Evolutionary conservation across 2,797 vertebrate genomes (phyloP), one percentile per base, ranked within the genome.

Genomic region (Crocidura indochinensis): DNA sequence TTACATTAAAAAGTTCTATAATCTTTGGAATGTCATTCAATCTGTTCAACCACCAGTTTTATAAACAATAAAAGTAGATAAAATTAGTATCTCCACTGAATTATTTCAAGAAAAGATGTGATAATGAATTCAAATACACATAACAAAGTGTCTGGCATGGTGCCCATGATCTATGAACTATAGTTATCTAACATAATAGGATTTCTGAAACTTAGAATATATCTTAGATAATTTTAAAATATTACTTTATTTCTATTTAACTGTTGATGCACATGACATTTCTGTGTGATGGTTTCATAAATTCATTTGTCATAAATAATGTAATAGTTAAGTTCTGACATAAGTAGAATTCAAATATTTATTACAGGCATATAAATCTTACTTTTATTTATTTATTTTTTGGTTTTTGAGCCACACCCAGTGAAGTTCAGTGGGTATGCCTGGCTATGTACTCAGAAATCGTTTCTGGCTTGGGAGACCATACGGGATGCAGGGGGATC

Each of bases 61-160:
- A 53, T 92, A 86, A 94, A 80, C 4, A 26, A 51, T 4, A 86
- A 60, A 68, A 44, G 12, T 10, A 76, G 10, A n/a, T 49, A n/a
- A 62, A 77, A 81, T 77, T 64, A 64, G 2, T 68, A 46, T 11
- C 62, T 72, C 26, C 26, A 20, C 47, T 29, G n/a, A 2, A 84
- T 29, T 47, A 10, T 67, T 65, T 92, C 27, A 83, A 49, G 47
- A 94, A 83, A 80, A 91, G 77, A 56, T 88, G 31, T 47, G 19
- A 68, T 68, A 56, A 67, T 65, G 10, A 76, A 82, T 79, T 88
- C 64, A 60, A 76, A 69, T 83, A 15, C 2, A 79, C 26, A 62
- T 44, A 85, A 77, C 22, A 67, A 4, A 91, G 11, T 80, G 44
- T 0, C 1, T 81, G 17, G 24, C 3, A 49, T 47, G 67, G 26